These are phyloP conservation scores for Xyrichtys novacula DNA, from an alignment of 2,797 vertebrate species.

Conservation along the genomic window DNA sequence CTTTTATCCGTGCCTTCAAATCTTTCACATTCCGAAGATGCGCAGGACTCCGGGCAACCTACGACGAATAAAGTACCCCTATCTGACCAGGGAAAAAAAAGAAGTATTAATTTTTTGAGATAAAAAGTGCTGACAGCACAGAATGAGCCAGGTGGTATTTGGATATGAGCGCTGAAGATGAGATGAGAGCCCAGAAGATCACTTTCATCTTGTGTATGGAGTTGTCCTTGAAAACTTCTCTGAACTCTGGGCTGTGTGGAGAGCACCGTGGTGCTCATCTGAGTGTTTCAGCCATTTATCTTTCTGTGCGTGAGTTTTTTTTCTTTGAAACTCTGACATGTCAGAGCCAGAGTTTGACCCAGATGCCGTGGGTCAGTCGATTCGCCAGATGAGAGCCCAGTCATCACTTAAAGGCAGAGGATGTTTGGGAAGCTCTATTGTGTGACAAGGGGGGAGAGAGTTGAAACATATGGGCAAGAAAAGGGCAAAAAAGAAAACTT, in stretches of 20 bases:
- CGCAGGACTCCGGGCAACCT: slow-evolving; percentile 81
- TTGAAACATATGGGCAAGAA: slow-evolving; percentile 16
- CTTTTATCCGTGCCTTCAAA: slow-evolving; percentile 91
- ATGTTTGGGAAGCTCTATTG: slow-evolving; percentile 31
- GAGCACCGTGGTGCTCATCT: slow-evolving; percentile 45
- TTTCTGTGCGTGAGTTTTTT: not conserved
- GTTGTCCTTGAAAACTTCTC: slow-evolving; percentile 81
- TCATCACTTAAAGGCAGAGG: slow-evolving; percentile 33
- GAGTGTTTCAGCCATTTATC: slow-evolving; percentile 32
- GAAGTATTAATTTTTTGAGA: slow-evolving; percentile 81
- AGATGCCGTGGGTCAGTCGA: slow-evolving; percentile 19
- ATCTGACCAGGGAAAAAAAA: slow-evolving; percentile 72
- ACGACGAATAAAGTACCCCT: slow-evolving; percentile 71
- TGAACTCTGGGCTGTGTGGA: slow-evolving; percentile 63
- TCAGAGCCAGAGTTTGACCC: slow-evolving; percentile 40
- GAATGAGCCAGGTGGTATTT: slow-evolving; percentile 82
- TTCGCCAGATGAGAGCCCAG: slow-evolving; percentile 25
- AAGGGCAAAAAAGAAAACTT: slow-evolving; percentile 59
- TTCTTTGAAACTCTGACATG: slow-evolving; percentile 24
- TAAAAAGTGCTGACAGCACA: slow-evolving; percentile 84
- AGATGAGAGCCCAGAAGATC: slow-evolving; percentile 75
- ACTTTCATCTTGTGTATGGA: slow-evolving; percentile 78
- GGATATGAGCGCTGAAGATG: slow-evolving; percentile 73
- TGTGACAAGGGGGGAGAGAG: slow-evolving; percentile 11
- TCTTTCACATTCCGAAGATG: slow-evolving; percentile 82